These are phyloP conservation scores for Melieria picta DNA, from an alignment of 2,888 invertebrate species.

Conservation along the genomic window DNA sequence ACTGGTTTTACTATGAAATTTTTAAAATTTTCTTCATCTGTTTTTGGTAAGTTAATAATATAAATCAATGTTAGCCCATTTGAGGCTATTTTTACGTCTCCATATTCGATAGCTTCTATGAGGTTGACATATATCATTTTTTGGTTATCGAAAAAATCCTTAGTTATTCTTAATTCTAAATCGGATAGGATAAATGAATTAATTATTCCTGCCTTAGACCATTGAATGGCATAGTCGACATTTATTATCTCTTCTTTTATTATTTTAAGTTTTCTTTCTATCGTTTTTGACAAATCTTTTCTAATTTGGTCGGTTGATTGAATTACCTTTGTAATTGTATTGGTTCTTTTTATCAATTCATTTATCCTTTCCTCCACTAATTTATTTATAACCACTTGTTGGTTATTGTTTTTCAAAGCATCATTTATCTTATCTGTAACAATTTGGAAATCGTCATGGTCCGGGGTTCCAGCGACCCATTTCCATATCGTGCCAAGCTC, in stretches of 20 bases:
- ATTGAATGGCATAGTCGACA: constrained; percentile 17
- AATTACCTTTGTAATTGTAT: not conserved
- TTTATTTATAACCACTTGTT: no score
- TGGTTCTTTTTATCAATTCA: not conserved
- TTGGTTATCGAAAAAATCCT: constrained; percentile 17
- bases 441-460: no score
- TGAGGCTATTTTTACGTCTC: constrained; percentile 14
- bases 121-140: constrained; percentile 8
- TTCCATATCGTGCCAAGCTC: no score
- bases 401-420: no score
- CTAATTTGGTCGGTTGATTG: not conserved
- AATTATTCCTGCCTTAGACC: not conserved
- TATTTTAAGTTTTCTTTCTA: constrained; percentile 14
- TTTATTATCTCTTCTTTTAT: constrained; percentile 19
- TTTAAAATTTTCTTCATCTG: constrained; percentile 3
- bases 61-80: constrained; percentile 5
- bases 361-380: no score
- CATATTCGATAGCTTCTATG: constrained; percentile 10
- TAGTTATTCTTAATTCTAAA: constrained; percentile 8
- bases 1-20: constrained; percentile 12
- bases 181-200: constrained; percentile 16
- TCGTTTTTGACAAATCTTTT: not conserved
- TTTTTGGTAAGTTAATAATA: constrained; percentile 14
- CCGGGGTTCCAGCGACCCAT: no score
- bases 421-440: no score